Percentiles rank a stretch among this genome's conserved stretches.
Evolutionary conservation across 2,888 invertebrate species (phyloP).

Genomic region (Drosophila mettleri): DNA sequence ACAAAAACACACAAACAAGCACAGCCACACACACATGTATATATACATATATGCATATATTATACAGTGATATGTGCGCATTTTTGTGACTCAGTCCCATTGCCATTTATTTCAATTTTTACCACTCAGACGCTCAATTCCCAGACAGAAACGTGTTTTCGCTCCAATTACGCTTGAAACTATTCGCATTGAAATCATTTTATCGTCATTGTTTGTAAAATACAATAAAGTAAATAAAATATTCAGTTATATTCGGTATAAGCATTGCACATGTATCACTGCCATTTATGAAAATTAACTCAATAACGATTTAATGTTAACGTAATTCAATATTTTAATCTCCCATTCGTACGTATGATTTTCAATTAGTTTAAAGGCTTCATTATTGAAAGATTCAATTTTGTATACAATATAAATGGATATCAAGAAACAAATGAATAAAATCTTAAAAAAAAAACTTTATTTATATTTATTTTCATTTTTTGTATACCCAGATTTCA

Average conservation of each 20-base stretch:
- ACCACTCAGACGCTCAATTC: conserved; percentile 50
- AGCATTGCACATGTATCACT: not conserved
- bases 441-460: not conserved
- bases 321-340: not conserved
- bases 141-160: conserved; percentile 24
- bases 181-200: conserved; percentile 69
- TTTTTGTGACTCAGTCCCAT: conserved; percentile 60
- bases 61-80: conserved; percentile 20
- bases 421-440: not conserved
- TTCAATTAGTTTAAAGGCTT: not conserved
- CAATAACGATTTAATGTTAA: not conserved
- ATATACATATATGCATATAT: not conserved
- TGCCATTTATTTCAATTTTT: conserved; percentile 74
- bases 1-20: conserved; percentile 17
- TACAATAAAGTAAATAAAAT: conserved; percentile 10
- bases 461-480: not conserved
- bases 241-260: not conserved
- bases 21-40: not conserved
- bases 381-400: not conserved
- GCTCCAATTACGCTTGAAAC: conserved; percentile 19
- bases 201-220: not conserved
- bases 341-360: not conserved
- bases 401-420: too few relatives aligned
- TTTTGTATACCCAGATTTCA: too few relatives aligned
- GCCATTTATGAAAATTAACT: not conserved